Evolutionary conservation across 2,113 vertebrate genomes (phyloP).

Genomic region (Periophthalmodon schlosseri): DNA sequence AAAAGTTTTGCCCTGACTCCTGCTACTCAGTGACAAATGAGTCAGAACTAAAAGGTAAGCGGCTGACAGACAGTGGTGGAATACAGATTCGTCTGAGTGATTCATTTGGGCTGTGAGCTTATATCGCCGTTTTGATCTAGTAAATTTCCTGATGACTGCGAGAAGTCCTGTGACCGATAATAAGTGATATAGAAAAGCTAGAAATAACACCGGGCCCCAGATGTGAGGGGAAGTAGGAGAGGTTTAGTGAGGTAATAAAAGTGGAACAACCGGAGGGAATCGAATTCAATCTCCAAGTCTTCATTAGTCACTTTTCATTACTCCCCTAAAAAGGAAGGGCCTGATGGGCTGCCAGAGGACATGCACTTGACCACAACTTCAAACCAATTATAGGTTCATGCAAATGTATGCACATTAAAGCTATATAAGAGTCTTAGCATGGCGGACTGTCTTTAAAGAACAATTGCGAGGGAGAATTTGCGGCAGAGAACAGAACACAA

Average conservation of each 20-base stretch:
- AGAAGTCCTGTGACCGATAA: conserved; percentile 8
- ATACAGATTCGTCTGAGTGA: not conserved
- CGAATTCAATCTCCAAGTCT: conserved; percentile 26
- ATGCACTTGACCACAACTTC: conserved; percentile 12
- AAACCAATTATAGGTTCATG: not conserved
- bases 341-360: conserved; percentile 20
- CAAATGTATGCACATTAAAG: not conserved
- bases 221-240: not conserved
- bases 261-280: conserved; percentile 20
- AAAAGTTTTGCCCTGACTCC: not conserved
- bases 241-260: conserved; percentile 21
- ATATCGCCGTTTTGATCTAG: conserved; percentile 8
- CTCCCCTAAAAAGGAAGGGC: conserved; percentile 10
- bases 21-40: conserved; percentile 3
- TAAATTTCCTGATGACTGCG: conserved; percentile 9
- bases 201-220: conserved; percentile 5
- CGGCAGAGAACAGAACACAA: not conserved
- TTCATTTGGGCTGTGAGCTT: not conserved
- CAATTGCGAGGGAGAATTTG: not conserved
- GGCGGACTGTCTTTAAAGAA: not conserved
- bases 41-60: conserved; percentile 14
- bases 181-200: conserved; percentile 4
- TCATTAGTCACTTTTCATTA: conserved; percentile 40
- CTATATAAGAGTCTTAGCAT: not conserved
- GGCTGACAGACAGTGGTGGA: not conserved